Conservation (phyloP, 2,113 vertebrate genomes). For the Phyllostomus discolor region DNA sequence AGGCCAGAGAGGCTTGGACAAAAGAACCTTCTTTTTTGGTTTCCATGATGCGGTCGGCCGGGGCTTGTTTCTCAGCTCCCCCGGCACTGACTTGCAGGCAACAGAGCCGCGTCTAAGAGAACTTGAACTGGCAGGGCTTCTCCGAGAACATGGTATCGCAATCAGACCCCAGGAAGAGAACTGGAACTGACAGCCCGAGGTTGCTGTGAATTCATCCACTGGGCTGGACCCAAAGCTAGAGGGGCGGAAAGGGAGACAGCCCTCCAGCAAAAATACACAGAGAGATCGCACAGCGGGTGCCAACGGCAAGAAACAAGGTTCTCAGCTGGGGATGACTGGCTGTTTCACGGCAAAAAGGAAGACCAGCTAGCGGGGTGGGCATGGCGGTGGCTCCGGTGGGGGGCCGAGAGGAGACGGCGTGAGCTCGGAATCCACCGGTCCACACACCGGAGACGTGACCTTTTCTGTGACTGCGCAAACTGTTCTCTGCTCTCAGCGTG, state of each 20-base stretch:
- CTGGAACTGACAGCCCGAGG: slow-evolving; percentile 32
- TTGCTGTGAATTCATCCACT: slow-evolving; percentile 33
- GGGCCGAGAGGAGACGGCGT: background rate
- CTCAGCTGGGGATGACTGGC: background rate
- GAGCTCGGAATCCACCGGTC: background rate
- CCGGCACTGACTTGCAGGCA: background rate
- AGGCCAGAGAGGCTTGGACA: background rate
- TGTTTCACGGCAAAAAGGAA: background rate
- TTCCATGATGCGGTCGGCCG: slow-evolving; percentile 12
- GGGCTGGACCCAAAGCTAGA: background rate
- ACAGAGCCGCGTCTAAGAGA: background rate
- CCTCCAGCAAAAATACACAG: slow-evolving; percentile 47
- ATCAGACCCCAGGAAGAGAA: slow-evolving; percentile 44
- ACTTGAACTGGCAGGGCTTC: slow-evolving; percentile 5
- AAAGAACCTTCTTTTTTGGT: background rate
- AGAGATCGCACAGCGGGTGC: background rate
- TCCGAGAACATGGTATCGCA: slow-evolving; percentile 16
- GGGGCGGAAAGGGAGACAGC: background rate
- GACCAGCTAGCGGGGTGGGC: background rate
- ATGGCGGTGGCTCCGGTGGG: accelerated
- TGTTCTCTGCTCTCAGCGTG: background rate
- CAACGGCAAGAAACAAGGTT: background rate
- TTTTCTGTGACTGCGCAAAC: background rate
- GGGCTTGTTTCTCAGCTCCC: slow-evolving; percentile 7
- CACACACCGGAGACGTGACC: background rate